Conservation (phyloP, 1,140 invertebrate genomes). For the Heliconius nattereri region DNA sequence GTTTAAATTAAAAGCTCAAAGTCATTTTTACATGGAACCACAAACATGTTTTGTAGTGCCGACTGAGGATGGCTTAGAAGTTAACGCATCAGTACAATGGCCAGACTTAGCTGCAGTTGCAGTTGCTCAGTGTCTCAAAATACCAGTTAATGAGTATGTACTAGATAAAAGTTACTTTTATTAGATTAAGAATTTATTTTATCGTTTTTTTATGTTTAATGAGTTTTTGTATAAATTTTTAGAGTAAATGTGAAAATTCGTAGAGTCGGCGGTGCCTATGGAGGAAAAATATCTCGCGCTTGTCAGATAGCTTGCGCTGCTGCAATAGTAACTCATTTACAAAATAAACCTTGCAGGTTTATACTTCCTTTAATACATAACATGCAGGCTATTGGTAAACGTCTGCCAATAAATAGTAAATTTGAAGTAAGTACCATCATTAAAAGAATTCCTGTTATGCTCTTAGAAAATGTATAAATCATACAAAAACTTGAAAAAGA, state of each 20-base stretch:
- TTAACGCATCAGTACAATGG: constrained; percentile 85
- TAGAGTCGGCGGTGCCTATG: constrained; percentile 67
- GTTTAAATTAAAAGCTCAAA: constrained; percentile 64
- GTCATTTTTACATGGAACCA: constrained; percentile 81
- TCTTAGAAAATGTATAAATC: no score
- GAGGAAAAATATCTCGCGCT: constrained; percentile 63
- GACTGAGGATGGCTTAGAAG: constrained; percentile 85
- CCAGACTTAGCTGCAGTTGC: constrained; percentile 83
- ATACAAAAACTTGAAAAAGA: no score
- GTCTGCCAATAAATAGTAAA: constrained; percentile 79
- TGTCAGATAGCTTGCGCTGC: constrained; percentile 58
- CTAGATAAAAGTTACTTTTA: neutral
- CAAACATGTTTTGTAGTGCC: constrained; percentile 84
- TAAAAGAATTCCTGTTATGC: neutral
- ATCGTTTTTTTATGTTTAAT: no score
- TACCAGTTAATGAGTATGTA: constrained; percentile 69
- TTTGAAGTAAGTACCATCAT: constrained; percentile 82
- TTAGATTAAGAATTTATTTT: no score
- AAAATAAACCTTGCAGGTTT: constrained; percentile 61
- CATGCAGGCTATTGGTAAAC: constrained; percentile 85
- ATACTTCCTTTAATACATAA: constrained; percentile 84
- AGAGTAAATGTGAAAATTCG: constrained; percentile 68
- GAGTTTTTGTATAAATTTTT: constrained; percentile 31
- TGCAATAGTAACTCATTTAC: constrained; percentile 57
- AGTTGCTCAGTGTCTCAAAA: constrained; percentile 82